These are phyloP conservation scores for Tragulus kanchil DNA, from an alignment of 2,113 vertebrate species.

Conservation along the genomic window DNA sequence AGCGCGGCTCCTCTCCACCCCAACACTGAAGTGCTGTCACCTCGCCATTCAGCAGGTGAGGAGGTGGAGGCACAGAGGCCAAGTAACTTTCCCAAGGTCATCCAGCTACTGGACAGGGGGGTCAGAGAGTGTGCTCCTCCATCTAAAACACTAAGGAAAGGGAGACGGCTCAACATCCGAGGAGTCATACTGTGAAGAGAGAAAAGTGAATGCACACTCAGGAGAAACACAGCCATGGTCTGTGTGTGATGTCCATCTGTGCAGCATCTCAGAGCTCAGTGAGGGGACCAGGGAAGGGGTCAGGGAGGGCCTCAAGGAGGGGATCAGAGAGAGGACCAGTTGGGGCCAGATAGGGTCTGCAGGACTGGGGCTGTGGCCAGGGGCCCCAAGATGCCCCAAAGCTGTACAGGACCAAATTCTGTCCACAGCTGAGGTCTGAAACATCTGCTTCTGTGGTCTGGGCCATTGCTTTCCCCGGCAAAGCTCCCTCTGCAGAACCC, in stretches of 20 bases:
- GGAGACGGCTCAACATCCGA: background rate
- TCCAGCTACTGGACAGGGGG: background rate
- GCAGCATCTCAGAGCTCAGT: fast-evolving
- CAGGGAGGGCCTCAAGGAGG: background rate
- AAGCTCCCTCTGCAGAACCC: background rate
- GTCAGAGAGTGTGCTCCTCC: background rate
- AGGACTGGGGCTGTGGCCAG: background rate
- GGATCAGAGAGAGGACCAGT: background rate
- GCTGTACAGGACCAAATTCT: background rate
- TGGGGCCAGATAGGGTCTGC: background rate
- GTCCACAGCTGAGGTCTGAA: background rate
- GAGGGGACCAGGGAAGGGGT: background rate
- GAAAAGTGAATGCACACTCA: too few species aligned
- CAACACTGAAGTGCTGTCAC: fast-evolving
- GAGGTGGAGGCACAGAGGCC: background rate
- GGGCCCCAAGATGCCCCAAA: fast-evolving
- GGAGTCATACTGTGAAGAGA: background rate
- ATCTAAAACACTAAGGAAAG: background rate
- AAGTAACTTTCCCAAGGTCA: background rate
- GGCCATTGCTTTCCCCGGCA: background rate
- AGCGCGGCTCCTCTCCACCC: background rate
- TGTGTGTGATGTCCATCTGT: fast-evolving
- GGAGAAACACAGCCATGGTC: background rate
- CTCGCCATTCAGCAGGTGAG: too few species aligned
- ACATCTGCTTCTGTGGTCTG: fast-evolving